Evolutionary conservation across 2,113 vertebrate genomes (phyloP).

Genomic region (Pedionomus torquatus): DNA sequence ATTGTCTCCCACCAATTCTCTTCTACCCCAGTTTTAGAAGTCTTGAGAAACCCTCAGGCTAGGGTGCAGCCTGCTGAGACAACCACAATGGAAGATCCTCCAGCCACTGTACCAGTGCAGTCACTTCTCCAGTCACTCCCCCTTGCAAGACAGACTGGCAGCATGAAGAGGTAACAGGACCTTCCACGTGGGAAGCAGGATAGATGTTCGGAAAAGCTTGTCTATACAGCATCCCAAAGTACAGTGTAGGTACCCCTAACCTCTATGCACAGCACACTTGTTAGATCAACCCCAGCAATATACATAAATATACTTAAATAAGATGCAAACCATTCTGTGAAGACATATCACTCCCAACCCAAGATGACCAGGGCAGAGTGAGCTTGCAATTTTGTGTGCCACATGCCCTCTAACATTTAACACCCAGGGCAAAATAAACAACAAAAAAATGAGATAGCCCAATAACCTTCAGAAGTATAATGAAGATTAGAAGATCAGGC

Average conservation of each 20-base stretch:
- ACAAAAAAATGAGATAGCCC: not conserved
- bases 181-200: not conserved
- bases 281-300: not conserved
- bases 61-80: not conserved
- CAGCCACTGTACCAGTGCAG: fast-evolving
- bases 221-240: not conserved
- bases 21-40: not conserved
- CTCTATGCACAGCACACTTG: not conserved
- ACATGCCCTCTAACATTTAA: not conserved
- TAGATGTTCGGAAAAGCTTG: not conserved
- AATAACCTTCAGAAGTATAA: not conserved
- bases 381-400: not conserved
- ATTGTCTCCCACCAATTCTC: not conserved
- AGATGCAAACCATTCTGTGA: too few relatives aligned
- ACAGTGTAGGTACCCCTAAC: not conserved
- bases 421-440: not conserved
- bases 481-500: not conserved
- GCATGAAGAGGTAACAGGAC: not conserved
- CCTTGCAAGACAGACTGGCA: not conserved
- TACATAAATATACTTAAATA: not conserved
- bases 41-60: not conserved
- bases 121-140: too few relatives aligned
- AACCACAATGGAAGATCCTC: not conserved
- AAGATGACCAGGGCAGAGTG: not conserved
- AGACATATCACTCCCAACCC: not conserved